A percentile compares a stretch with the other conserved stretches of the same genome.
phyloP scores from a whole-genome alignment of 2,113 vertebrate genomes.

The Todiramphus saurophagus region DNA sequence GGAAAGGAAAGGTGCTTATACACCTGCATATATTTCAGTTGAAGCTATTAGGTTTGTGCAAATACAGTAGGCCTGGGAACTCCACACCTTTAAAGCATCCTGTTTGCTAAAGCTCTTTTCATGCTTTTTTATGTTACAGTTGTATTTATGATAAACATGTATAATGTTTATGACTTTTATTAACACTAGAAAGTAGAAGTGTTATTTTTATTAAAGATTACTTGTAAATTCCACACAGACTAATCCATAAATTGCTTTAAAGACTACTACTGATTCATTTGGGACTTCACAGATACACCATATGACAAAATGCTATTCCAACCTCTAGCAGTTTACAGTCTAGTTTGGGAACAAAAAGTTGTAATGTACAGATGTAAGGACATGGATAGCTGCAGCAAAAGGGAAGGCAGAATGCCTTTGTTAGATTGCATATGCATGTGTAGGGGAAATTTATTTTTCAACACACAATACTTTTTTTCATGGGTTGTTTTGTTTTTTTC shows the following conservation, averaged over 20 bases:
- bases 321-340: neutral
- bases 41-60: neutral
- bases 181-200: neutral
- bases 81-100: neutral
- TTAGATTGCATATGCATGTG: neutral
- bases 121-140: neutral
- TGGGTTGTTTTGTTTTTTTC: neutral
- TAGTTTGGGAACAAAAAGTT: neutral
- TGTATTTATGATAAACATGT: neutral
- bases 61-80: neutral
- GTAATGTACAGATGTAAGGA: neutral
- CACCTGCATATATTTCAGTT: neutral
- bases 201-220: neutral
- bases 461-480: neutral
- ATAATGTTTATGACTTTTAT: neutral
- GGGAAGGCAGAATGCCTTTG: neutral
- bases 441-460: neutral
- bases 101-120: neutral
- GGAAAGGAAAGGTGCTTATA: neutral
- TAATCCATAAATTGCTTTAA: neutral
- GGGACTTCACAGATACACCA: neutral
- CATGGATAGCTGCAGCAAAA: neutral
- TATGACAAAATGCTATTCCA: neutral
- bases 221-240: neutral
- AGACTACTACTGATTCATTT: neutral